Conservation (phyloP, 2,797 vertebrate species). For the Mormyrops attenuatus region DNA sequence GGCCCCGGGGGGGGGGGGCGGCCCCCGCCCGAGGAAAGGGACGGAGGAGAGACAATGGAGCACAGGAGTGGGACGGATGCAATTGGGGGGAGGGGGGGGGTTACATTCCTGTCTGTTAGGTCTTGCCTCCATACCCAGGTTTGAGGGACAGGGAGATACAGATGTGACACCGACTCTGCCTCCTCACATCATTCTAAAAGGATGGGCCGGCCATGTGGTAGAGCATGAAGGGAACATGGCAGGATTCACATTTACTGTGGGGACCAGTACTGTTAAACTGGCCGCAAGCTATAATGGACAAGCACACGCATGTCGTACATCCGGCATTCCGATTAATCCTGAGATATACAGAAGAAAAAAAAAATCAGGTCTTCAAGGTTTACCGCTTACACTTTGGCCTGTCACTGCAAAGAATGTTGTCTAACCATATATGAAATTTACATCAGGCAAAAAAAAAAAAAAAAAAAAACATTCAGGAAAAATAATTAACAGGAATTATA, state of each 20-base stretch:
- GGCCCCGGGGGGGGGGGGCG: no score
- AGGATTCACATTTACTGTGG: not conserved
- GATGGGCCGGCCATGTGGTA: not conserved
- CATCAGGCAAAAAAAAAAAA: not conserved
- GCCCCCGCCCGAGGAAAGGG: no score
- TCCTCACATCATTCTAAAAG: not conserved
- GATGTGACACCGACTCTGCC: not conserved
- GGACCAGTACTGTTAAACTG: not conserved
- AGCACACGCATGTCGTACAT: not conserved
- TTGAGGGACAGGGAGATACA: not conserved
- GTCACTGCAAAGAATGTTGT: not conserved
- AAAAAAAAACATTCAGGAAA: not conserved
- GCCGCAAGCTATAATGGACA: not conserved
- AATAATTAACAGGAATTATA: not conserved
- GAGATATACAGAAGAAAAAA: not conserved
- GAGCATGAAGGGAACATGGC: not conserved
- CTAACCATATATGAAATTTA: not conserved
- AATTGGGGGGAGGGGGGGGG: not conserved
- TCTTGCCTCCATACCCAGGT: not conserved
- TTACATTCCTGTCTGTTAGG: not conserved
- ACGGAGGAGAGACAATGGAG: conserved; percentile 25
- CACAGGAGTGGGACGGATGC: conserved; percentile 5
- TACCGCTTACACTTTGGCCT: not conserved
- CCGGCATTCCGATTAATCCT: not conserved
- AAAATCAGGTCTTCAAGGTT: not conserved